Percentiles rank a stretch among this genome's conserved stretches.
phyloP scores from a whole-genome alignment of 1,140 invertebrate species.

The Drosophila yakuba region DNA sequence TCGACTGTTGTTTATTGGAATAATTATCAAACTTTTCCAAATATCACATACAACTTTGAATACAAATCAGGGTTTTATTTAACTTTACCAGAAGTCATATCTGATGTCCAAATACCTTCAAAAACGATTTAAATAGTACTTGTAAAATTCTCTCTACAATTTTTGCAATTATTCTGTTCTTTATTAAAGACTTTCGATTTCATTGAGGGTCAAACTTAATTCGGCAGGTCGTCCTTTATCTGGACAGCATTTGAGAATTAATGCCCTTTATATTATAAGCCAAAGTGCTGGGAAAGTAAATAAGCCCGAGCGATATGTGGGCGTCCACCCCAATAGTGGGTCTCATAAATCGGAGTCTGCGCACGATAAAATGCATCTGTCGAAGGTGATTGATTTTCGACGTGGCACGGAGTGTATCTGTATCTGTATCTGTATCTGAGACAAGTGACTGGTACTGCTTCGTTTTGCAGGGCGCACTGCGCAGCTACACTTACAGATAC shows the following conservation, averaged over 20 bases:
- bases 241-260: slow-evolving; percentile 13
- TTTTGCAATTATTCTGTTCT: not conserved
- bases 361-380: slow-evolving; percentile 55
- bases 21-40: no score
- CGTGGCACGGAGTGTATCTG: slow-evolving; percentile 10
- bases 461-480: slow-evolving; percentile 41
- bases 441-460: slow-evolving; percentile 47
- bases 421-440: slow-evolving; percentile 1
- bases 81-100: no score
- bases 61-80: no score
- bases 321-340: slow-evolving; percentile 10
- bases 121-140: not conserved
- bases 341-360: slow-evolving; percentile 58
- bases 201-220: slow-evolving; percentile 31
- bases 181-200: slow-evolving; percentile 33
- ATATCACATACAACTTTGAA: no score
- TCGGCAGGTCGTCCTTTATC: slow-evolving; percentile 23
- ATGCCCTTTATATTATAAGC: slow-evolving; percentile 2
- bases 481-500: slow-evolving; percentile 38
- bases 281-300: slow-evolving; percentile 31
- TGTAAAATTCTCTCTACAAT: not conserved
- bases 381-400: slow-evolving; percentile 68
- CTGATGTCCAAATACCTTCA: no score
- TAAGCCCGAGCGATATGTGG: slow-evolving; percentile 8
- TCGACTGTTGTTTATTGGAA: no score